These are phyloP conservation scores for Zaprionus inermis DNA, from an alignment of 1,140 invertebrate species.

Conservation along the genomic window DNA sequence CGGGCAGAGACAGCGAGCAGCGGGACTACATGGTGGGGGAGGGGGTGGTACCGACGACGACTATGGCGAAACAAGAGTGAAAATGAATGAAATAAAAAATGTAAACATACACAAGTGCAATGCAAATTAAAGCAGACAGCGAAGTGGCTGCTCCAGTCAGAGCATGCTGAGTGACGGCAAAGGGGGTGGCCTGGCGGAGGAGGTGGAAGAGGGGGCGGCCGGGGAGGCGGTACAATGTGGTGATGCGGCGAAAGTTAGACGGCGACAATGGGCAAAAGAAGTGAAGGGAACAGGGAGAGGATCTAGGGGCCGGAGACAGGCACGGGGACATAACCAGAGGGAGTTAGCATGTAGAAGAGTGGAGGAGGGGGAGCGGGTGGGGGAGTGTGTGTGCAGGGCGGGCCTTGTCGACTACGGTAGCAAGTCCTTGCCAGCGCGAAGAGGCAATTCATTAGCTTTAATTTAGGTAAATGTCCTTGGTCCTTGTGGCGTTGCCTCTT, in stretches of 20 bases:
- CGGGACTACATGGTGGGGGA: not conserved
- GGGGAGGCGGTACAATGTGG: constrained; percentile 14
- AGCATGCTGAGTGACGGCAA: not conserved
- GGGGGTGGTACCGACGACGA: not conserved
- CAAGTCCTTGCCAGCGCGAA: constrained; percentile 54
- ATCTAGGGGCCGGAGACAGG: not conserved
- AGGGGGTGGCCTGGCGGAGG: not conserved
- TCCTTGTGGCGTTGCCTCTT: constrained; percentile 79
- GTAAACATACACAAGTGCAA: constrained; percentile 82
- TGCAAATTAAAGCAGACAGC: constrained; percentile 82
- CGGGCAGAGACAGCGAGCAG: constrained; percentile 17
- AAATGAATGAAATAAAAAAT: constrained; percentile 82
- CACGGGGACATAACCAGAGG: not conserved
- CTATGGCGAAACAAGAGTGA: constrained; percentile 70
- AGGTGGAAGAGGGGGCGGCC: not conserved
- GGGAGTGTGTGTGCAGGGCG: not conserved
- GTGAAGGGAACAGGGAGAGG: not conserved
- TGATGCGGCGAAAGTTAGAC: constrained; percentile 45
- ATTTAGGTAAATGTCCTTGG: constrained; percentile 83
- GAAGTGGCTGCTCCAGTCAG: constrained; percentile 67
- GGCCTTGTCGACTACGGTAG: not conserved
- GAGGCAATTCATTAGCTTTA: constrained; percentile 83
- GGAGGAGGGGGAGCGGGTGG: not conserved
- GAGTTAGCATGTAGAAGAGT: not conserved
- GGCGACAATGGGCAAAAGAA: constrained; percentile 32